Conservation (phyloP, 1,140 invertebrate genomes). For the Tetramorium simillimum region DNA sequence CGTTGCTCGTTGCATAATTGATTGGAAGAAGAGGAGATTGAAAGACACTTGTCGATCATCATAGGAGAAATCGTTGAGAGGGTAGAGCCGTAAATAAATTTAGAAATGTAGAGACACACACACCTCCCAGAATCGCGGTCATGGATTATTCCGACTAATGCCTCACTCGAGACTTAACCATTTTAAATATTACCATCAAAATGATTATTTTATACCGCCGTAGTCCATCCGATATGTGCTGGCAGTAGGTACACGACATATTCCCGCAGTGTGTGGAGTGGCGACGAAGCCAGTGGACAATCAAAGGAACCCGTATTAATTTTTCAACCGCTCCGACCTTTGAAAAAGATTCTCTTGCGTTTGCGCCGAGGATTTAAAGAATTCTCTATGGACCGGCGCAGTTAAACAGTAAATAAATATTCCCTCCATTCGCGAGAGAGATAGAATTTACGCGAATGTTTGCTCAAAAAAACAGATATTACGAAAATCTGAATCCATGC, state of each 20-base stretch:
- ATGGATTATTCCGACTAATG: constrained; percentile 83
- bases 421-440: background rate
- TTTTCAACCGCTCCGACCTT: constrained; percentile 47
- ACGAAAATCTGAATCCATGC: background rate
- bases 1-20: too few species aligned
- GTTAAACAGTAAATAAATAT: constrained; percentile 21
- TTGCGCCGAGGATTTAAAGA: constrained; percentile 13
- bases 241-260: constrained; percentile 43
- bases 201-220: constrained; percentile 82
- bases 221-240: constrained; percentile 60
- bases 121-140: constrained; percentile 37
- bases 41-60: background rate
- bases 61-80: background rate
- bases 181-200: constrained; percentile 81
- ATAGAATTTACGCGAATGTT: constrained; percentile 11
- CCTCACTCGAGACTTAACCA: constrained; percentile 77
- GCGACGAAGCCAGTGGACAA: constrained; percentile 59
- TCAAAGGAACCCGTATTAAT: constrained; percentile 69
- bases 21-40: background rate
- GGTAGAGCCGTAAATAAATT: constrained; percentile 52
- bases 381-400: background rate
- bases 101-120: background rate
- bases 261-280: constrained; percentile 14
- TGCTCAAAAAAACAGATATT: constrained; percentile 17
- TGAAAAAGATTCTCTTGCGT: constrained; percentile 53